Base-by-base conservation (phyloP, 2,113 vertebrate genomes). In the Xiphias gladius region DNA sequence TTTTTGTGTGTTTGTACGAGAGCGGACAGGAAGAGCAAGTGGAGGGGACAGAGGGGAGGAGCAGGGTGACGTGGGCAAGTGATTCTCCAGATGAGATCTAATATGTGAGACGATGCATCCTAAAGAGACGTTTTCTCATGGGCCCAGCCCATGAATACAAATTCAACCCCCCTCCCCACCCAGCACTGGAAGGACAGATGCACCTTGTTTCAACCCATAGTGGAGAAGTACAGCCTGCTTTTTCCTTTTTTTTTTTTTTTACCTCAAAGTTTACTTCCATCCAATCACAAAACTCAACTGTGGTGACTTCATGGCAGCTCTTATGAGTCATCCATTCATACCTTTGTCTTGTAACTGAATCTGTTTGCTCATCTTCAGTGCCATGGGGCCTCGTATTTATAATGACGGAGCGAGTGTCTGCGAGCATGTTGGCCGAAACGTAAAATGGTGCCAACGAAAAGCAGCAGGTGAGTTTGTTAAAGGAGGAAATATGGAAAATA, bases 101-200 rank as follows among this genome's bases (percentile, higher is more conserved):
- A 95, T 94, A 95, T 95, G 92, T 95, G 90, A 94, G 93, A 95
- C 90, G 82, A 75, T 87, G 88, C 93, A 92, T 93, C 91, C 86
- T 90, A 95, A 95, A 94, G 90, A 95, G 94, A 94, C 95, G 86
- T 95, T 95, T 95, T 92, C 94, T 95, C 95, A 95, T 95, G 94
- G 92, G 88, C 69, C 84, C 70, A 93, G 86, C 74, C 79, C 90
- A 90, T 94, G 95, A 94, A 95, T 95, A 96, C 95, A 92, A 94
- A 96, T 95, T 91, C 73, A n/a, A 46, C 52, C 79, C 76, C 24
- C 5, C 90, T 85, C 82, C 84, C 88, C 82, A 79, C 89, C 88
- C 79, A 41, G 79, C 32, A 78, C 86, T 80, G 88, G 93, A 95
- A 96, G 95, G 94, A 94, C 94, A 1, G 69, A 90, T 79, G 92